A percentile compares a stretch with the other conserved stretches of the same genome.
Evolutionary conservation across 2,888 invertebrate genomes (phyloP).

Genomic region (Netelia virgata): DNA sequence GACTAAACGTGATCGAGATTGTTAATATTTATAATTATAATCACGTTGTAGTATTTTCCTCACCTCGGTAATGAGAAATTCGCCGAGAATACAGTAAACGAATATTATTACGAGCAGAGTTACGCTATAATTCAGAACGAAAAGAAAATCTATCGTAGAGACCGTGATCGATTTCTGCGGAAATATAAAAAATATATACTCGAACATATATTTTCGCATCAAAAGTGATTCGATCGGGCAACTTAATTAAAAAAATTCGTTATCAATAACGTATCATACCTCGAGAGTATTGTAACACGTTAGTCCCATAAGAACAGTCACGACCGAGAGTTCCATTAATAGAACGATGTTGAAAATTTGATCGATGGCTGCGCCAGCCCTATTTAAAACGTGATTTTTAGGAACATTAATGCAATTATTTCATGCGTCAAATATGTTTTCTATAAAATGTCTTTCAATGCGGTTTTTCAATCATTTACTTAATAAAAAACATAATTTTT

Average conservation of each 20-base stretch:
- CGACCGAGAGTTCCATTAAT: conserved; percentile 5
- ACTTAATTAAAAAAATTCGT: no score
- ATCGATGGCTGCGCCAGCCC: conserved; percentile 13
- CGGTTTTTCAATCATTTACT: no score
- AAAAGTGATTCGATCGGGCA: no score
- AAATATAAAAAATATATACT: background rate
- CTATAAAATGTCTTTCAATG: no score
- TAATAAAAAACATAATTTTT: no score
- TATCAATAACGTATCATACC: conserved; percentile 8
- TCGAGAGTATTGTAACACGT: conserved; percentile 15
- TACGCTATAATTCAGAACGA: background rate
- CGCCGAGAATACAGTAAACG: conserved; percentile 29
- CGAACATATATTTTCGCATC: no score
- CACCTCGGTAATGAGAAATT: conserved; percentile 43
- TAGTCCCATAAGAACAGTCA: conserved; percentile 22
- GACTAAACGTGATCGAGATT: background rate
- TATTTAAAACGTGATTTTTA: background rate
- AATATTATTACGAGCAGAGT: conserved; percentile 1
- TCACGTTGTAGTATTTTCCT: no score
- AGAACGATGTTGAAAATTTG: conserved; percentile 19
- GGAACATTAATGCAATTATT: no score
- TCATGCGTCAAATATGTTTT: no score
- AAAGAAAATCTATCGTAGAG: conserved; percentile 7
- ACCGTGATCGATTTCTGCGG: conserved; percentile 12
- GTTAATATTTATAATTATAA: no score